These are phyloP conservation scores for Heptranchias perlo DNA, from an alignment of 2,113 vertebrate species.

Conservation along the genomic window DNA sequence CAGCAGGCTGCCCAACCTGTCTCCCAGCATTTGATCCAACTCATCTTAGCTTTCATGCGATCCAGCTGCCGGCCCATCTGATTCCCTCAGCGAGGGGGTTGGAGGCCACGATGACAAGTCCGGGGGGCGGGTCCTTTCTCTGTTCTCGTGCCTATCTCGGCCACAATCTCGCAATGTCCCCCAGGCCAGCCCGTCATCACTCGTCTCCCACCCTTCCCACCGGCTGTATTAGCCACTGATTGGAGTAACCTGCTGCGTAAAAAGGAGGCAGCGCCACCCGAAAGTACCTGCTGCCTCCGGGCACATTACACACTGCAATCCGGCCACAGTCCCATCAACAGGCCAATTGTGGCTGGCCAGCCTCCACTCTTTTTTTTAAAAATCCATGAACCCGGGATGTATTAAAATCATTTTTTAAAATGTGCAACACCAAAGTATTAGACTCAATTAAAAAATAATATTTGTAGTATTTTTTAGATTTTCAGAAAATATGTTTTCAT, in stretches of 20 bases:
- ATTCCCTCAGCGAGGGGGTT: slow-evolving; percentile 27
- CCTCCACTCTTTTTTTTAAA: neutral
- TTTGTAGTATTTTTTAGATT: neutral
- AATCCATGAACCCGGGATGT: neutral
- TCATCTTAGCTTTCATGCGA: slow-evolving; percentile 62
- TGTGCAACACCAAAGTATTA: neutral
- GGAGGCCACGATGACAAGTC: slow-evolving; percentile 26
- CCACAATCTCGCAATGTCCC: slow-evolving; percentile 52
- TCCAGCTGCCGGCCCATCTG: slow-evolving; percentile 55
- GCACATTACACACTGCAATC: slow-evolving; percentile 45
- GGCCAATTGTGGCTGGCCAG: slow-evolving; percentile 35
- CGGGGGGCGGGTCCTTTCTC: slow-evolving; percentile 42
- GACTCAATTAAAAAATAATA: neutral
- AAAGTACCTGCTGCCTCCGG: slow-evolving; percentile 45
- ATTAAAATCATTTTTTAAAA: neutral
- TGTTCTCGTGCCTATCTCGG: slow-evolving; percentile 52
- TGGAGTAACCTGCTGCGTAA: slow-evolving; percentile 55
- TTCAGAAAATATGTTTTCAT: neutral
- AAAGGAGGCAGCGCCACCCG: slow-evolving; percentile 55
- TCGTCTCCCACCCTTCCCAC: slow-evolving; percentile 44
- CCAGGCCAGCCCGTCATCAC: slow-evolving; percentile 48
- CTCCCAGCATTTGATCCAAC: slow-evolving; percentile 51
- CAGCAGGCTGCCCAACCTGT: slow-evolving; percentile 60
- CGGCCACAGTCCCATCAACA: slow-evolving; percentile 45
- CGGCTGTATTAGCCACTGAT: slow-evolving; percentile 53